Base-by-base conservation (phyloP, 2,113 vertebrate species). In the Indri indri region DNA sequence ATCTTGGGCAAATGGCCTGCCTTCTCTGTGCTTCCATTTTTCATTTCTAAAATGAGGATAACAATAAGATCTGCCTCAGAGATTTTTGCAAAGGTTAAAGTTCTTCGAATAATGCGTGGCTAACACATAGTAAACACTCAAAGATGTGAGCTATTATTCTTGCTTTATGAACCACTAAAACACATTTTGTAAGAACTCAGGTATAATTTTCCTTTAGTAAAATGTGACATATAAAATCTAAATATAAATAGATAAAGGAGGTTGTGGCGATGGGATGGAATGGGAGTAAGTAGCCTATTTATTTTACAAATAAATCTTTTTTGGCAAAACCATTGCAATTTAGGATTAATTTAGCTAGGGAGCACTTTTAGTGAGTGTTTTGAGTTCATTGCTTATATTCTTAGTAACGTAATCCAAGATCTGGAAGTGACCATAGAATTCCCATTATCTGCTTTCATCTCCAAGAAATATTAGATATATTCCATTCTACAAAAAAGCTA, bases 221-320 rank as follows among this genome's bases (percentile, higher is more conserved):
- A 86, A 71, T 66, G 40, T 71, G 32, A 27, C 65, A 66, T 52
- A 16, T 65, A 66, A 59, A 40, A 96, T 61, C 30, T 66, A 91
- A 81, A 40, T n/a, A 91, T 40, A 42, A 66, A 40, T 34, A 54
- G 45, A 8, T 63, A 84, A 70, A 42, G 13, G 11, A 77, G n/a
- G 8, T 84, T 88, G 45, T 77, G 25, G n/a, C 37, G 20, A 57
- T 79, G n/a, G 23, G 32, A 32, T 77, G 2, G 23, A 65, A 27
- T 65, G 32, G 25, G 14, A 8, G 7, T 66, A 54, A 70, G 76
- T 54, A 65, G 50, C 34, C 42, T 70, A 13, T 77, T 54, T 77
- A 45, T 65, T 97, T 83, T 84, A 50, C 23, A 94, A 50, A 80
- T 50, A 50, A 79, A 85, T 90, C 18, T 77, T 96, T 86, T 74